Conservation (phyloP, 1,140 invertebrate genomes). For the Drosophila truncata region DNA sequence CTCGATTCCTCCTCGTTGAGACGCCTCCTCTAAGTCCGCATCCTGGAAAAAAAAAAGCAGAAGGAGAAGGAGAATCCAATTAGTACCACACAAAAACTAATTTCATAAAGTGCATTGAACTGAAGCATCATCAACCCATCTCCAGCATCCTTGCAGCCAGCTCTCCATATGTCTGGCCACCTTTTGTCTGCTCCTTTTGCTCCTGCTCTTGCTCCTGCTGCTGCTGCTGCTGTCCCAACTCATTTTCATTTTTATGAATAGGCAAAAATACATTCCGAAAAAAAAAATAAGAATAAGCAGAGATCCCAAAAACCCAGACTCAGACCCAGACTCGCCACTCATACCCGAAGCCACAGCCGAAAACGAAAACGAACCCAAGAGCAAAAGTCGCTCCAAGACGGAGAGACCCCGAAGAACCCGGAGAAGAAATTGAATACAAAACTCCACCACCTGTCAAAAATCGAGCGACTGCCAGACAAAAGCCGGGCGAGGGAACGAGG, state of each 20-base stretch:
- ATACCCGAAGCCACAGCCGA: constrained; percentile 13
- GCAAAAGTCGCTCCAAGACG: constrained; percentile 72
- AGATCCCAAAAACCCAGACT: constrained; percentile 32
- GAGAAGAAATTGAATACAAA: constrained; percentile 82
- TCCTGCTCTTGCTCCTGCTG: constrained; percentile 45
- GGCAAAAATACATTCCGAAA: constrained; percentile 71
- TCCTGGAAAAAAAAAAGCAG: constrained; percentile 62
- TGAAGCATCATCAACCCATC: constrained; percentile 14
- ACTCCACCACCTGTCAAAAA: constrained; percentile 85
- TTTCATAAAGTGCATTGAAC: constrained; percentile 76
- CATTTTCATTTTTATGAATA: constrained; percentile 84
- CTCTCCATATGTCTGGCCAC: constrained; percentile 55
- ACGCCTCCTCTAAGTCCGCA: constrained; percentile 46
- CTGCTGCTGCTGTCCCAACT: constrained; percentile 63
- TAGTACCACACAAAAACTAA: constrained; percentile 72
- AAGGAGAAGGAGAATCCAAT: constrained; percentile 60
- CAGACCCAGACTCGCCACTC: constrained; percentile 37
- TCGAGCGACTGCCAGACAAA: constrained; percentile 67
- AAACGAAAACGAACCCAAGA: constrained; percentile 57
- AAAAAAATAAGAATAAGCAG: constrained; percentile 27
- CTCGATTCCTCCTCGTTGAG: constrained; percentile 1
- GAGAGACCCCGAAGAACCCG: constrained; percentile 30
- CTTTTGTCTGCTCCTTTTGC: constrained; percentile 62
- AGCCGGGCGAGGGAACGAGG: constrained; percentile 18
- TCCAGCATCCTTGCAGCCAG: constrained; percentile 67